These are phyloP conservation scores for Silurus glanis DNA, from an alignment of 2,113 vertebrate genomes.

Conservation along the genomic window DNA sequence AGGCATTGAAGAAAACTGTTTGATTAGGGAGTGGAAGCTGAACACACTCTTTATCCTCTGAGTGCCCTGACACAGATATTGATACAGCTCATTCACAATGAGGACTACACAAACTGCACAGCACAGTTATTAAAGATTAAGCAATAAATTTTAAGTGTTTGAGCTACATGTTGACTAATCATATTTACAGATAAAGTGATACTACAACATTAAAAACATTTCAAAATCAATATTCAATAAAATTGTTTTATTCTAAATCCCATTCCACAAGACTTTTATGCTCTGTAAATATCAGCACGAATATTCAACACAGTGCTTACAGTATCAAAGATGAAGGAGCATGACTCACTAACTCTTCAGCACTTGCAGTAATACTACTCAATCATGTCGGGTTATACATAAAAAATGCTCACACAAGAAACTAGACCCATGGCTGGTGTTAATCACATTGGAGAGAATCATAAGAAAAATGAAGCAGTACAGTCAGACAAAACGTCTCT, in stretches of 20 bases:
- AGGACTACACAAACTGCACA: constrained; percentile 6
- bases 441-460: constrained; percentile 7
- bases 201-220: background rate
- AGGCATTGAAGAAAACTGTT: constrained; percentile 48
- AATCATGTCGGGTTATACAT: constrained; percentile 4
- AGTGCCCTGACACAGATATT: constrained; percentile 28
- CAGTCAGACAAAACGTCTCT: background rate
- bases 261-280: background rate
- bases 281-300: constrained; percentile 37
- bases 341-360: constrained; percentile 41
- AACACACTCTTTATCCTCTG: constrained; percentile 32
- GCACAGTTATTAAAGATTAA: constrained; percentile 2
- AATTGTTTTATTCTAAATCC: background rate
- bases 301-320: constrained; percentile 18
- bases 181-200: background rate
- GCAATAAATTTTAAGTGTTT: constrained; percentile 6
- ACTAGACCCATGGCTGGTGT: background rate
- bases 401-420: constrained; percentile 1
- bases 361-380: constrained; percentile 23
- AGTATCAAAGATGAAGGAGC: constrained; percentile 21
- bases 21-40: constrained; percentile 49
- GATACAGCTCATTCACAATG: constrained; percentile 34
- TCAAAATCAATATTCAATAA: constrained; percentile 2
- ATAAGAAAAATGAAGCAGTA: background rate
- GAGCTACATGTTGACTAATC: background rate